These are phyloP conservation scores for Aricia agestis DNA, from an alignment of 1,140 invertebrate species.

Conservation along the genomic window DNA sequence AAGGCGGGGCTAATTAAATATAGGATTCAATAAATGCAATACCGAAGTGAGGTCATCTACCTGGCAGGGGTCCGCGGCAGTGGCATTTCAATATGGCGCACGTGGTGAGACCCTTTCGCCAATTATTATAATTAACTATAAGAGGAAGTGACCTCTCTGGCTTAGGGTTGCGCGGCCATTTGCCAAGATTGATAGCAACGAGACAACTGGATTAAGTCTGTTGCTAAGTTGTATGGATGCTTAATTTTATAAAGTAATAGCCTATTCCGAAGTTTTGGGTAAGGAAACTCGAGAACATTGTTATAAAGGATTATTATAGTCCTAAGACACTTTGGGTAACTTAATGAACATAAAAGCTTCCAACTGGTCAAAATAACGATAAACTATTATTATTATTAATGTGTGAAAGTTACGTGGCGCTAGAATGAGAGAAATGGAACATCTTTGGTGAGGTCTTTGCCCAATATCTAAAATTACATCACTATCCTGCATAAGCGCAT, in stretches of 20 bases:
- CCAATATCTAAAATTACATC: no score
- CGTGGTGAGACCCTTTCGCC: conserved; percentile 53
- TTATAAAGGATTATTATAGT: conserved; percentile 9
- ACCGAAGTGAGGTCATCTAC: conserved; percentile 23
- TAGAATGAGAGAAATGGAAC: no score
- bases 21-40: not conserved
- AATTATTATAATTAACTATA: conserved; percentile 73
- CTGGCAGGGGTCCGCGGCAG: conserved; percentile 39
- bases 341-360: no score
- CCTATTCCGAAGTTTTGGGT: conserved; percentile 22
- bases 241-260: conserved; percentile 30
- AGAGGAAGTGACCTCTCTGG: conserved; percentile 69
- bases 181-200: conserved; percentile 66
- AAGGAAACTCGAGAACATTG: conserved; percentile 6
- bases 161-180: conserved; percentile 49
- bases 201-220: conserved; percentile 63
- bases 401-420: no score
- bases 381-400: no score
- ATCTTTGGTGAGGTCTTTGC: no score
- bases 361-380: no score
- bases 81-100: conserved; percentile 51
- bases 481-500: no score
- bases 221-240: conserved; percentile 39
- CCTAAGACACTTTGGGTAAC: not conserved
- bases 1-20: not conserved